phyloP scores from a whole-genome alignment of 2,113 vertebrate species.

The Ursus arctos region DNA sequence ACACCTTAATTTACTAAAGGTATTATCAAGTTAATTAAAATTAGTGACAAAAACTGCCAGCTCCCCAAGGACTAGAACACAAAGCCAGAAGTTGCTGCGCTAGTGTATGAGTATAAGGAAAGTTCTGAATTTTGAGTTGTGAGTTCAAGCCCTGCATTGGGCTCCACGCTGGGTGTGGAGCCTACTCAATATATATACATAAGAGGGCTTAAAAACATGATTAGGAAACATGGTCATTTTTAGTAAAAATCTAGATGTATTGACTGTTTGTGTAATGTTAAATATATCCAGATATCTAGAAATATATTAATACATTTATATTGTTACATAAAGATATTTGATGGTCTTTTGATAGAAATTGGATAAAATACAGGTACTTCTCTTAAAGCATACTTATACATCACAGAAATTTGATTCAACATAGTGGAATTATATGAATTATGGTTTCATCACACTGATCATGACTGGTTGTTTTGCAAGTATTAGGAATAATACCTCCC shows the following conservation, averaged over 20 bases:
- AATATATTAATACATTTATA: not conserved
- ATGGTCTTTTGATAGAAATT: not conserved
- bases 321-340: not conserved
- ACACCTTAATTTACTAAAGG: not conserved
- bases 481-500: not conserved
- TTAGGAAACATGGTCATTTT: not conserved
- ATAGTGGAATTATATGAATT: not conserved
- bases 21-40: not conserved
- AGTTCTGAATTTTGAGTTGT: not conserved
- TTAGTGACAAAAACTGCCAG: not conserved
- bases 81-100: not conserved
- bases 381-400: not conserved
- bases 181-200: not conserved
- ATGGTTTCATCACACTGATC: not conserved
- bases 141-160: not conserved
- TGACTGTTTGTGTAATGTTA: not conserved
- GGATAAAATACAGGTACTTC: not conserved
- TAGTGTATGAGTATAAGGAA: not conserved
- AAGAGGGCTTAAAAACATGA: not conserved
- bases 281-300: not conserved
- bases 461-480: not conserved
- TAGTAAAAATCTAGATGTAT: not conserved
- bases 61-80: not conserved
- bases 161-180: not conserved
- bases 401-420: not conserved